Conservation (phyloP, 2,113 vertebrate species). For the Dipodomys spectabilis region DNA sequence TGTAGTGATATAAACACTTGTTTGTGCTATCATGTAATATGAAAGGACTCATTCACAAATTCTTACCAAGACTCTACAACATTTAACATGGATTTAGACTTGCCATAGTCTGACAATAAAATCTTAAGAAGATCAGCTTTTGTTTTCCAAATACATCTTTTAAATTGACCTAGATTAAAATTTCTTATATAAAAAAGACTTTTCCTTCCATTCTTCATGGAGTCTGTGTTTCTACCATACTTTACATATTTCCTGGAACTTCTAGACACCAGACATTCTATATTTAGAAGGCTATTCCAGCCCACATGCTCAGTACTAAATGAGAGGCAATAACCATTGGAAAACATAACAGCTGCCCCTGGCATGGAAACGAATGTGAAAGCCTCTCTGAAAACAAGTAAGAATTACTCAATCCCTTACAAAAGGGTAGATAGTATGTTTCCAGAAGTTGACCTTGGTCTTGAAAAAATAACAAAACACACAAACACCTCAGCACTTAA, state of each 20-base stretch:
- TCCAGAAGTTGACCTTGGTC: background rate
- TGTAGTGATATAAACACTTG: background rate
- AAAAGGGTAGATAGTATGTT: background rate
- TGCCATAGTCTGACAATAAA: background rate
- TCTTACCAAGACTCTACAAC: background rate
- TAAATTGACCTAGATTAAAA: background rate
- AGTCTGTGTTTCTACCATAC: background rate
- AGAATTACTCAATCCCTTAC: background rate
- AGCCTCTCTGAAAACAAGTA: slow-evolving; percentile 20
- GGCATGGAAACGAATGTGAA: background rate
- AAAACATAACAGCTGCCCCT: slow-evolving; percentile 29
- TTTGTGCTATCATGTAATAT: background rate
- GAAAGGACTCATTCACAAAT: background rate
- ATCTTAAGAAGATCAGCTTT: background rate
- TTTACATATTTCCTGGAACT: background rate
- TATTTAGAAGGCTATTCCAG: slow-evolving; percentile 7
- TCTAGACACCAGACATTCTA: background rate
- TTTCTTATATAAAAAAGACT: background rate
- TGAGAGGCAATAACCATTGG: background rate
- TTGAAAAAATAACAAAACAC: background rate
- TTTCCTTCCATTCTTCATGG: background rate
- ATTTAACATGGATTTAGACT: background rate
- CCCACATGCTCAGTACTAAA: background rate
- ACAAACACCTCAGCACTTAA: background rate
- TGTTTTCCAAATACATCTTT: background rate